Evolutionary conservation across 2,797 vertebrate species (phyloP).

Genomic region (Aythya fuligula): DNA sequence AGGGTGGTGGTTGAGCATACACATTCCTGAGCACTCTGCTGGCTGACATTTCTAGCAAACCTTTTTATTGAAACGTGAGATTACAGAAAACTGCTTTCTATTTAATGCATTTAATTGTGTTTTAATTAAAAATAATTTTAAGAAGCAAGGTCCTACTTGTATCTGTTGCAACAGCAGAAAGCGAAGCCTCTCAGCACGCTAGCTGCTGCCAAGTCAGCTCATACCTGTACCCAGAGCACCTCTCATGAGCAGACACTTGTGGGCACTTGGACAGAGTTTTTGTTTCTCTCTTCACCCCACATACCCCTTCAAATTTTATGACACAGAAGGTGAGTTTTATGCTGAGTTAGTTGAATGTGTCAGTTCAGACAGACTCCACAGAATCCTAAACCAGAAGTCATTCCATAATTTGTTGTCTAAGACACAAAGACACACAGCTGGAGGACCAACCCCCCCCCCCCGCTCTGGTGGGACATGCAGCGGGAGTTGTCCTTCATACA

Average conservation of each 20-base stretch:
- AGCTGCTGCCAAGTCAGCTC: background rate
- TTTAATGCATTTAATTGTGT: background rate
- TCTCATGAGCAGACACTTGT: background rate
- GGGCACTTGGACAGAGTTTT: background rate
- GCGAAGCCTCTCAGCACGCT: background rate
- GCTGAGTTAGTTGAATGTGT: too few species aligned
- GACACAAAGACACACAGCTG: background rate
- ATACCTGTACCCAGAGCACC: background rate
- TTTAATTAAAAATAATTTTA: background rate
- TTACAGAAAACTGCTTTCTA: slow-evolving; percentile 10
- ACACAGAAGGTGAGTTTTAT: background rate
- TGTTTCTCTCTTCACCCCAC: background rate
- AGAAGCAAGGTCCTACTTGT: background rate
- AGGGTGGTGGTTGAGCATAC: background rate
- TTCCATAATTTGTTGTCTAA: background rate
- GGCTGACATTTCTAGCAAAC: background rate
- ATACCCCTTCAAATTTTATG: background rate
- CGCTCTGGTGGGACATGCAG: fast-evolving
- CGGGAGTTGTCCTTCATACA: fast-evolving
- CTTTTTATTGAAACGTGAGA: background rate
- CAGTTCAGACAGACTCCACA: background rate
- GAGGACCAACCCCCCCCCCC: background rate
- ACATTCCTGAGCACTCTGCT: background rate
- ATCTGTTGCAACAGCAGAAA: background rate
- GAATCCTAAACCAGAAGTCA: background rate